phyloP scores from a whole-genome alignment of 2,888 invertebrate genomes.

The Masnerella sp. region DNA sequence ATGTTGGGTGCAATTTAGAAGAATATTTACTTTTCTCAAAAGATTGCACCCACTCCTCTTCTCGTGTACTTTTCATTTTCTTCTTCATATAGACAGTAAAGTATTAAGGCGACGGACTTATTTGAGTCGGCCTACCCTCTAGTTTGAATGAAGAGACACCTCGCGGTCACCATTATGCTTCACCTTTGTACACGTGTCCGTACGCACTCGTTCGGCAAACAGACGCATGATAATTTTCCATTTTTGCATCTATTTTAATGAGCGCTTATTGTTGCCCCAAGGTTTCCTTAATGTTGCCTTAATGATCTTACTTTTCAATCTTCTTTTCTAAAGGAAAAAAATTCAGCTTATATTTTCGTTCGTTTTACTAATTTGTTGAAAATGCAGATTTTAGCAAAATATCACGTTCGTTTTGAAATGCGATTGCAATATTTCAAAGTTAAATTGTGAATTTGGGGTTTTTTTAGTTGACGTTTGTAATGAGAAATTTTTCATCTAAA shows the following conservation, averaged over 20 bases:
- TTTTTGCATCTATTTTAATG: constrained; percentile 3
- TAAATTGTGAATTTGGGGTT: too few species aligned
- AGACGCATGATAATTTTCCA: constrained; percentile 27
- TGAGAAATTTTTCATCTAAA: too few species aligned
- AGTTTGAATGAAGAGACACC: constrained; percentile 33
- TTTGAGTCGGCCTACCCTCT: constrained; percentile 27
- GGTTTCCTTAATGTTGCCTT: too few species aligned
- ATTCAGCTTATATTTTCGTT: too few species aligned
- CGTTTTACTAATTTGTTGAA: too few species aligned
- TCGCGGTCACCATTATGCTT: constrained; percentile 37
- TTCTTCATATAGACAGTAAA: constrained; percentile 43
- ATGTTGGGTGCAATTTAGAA: constrained; percentile 15
- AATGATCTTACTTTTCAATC: too few species aligned
- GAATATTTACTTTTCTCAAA: constrained; percentile 39
- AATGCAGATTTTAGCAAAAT: too few species aligned
- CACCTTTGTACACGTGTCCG: constrained; percentile 22
- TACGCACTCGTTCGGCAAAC: constrained; percentile 22
- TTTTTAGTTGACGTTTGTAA: too few species aligned
- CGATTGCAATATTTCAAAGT: too few species aligned
- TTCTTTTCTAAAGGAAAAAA: too few species aligned
- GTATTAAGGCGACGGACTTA: constrained; percentile 31
- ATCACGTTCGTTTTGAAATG: too few species aligned
- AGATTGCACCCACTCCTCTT: constrained; percentile 41
- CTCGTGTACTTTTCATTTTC: constrained; percentile 54
- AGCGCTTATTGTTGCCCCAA: too few species aligned